Base-by-base conservation (phyloP, 1,140 invertebrate species). In the Aphelenchoides besseyi region DNA sequence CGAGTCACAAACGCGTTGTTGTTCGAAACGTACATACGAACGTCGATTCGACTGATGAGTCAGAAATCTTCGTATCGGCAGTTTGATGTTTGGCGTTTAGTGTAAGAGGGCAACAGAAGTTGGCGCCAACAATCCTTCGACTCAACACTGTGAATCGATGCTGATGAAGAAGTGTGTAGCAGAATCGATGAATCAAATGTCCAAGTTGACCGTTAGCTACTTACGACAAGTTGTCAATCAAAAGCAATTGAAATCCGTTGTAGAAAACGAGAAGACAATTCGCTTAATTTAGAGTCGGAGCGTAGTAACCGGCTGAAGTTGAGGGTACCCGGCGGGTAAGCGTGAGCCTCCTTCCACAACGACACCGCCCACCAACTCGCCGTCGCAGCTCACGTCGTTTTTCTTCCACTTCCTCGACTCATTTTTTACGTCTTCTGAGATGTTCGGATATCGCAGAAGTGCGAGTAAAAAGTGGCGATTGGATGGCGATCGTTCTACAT, bases 201-300 rank as follows among this genome's bases (percentile, higher is more conserved):
- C 41, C 41, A 48, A 23, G 41, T 48, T 48, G 41, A 48, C 41
- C 41, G 41, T 48, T 48, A 23, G 41, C 41, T 12, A 48, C 23
- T 48, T 48, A 48, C 41, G 23, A 23, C 41, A 12, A 23, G 12
- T 48, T 48, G 41, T 48, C 41, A 23, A 23, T 23, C 12, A 23
- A 48, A 23, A 23, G 41, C 41, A 23, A 48, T 48, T 23, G 41
- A 48, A 48, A 23, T 48, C 41, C 41, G 41, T 12, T 23, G 41
- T 12, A 48, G 41, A 48, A 48, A 48, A 48, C 41, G 41, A 48
- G 41, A 48, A 48, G 41, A 48, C 41, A 48, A 48, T 48, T 48
- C 41, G 41, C 41, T 48, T 48, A 48, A 48, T 48, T 48, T 12
- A 48, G 41, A 48, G 41, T 48, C 41, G 41, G 41, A 48, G 41